Conservation (phyloP, 2,113 vertebrate species). For the Etia nguti region DNA sequence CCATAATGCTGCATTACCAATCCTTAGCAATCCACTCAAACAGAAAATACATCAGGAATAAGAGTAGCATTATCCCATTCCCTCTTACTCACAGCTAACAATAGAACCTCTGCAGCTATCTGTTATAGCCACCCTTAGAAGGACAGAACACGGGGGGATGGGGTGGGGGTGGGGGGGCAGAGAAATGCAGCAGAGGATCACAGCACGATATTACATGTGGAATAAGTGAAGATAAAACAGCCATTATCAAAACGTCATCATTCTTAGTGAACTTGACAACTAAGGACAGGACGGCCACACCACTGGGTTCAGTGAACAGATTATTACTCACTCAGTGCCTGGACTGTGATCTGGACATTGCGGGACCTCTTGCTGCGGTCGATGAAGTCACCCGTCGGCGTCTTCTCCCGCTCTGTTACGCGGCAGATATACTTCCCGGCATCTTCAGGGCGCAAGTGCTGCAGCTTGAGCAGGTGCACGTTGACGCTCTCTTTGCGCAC, state of each 20-base stretch:
- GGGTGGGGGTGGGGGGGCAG: neutral
- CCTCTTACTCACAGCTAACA: conserved; percentile 48
- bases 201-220: neutral
- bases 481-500: conserved; percentile 85
- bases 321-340: conserved; percentile 86
- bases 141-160: neutral
- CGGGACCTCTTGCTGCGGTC: conserved; percentile 95
- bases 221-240: conserved; percentile 40
- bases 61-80: conserved; percentile 44
- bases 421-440: conserved; percentile 95
- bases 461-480: conserved; percentile 88
- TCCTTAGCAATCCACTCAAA: conserved; percentile 59
- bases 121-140: conserved; percentile 13
- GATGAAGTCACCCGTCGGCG: conserved; percentile 88
- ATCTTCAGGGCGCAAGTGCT: conserved; percentile 84
- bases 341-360: conserved; percentile 90
- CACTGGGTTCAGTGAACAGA: neutral
- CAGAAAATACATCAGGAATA: conserved; percentile 59
- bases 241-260: conserved; percentile 30
- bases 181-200: neutral
- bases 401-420: conserved; percentile 90
- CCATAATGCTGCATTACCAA: conserved; percentile 60
- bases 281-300: conserved; percentile 3
- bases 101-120: conserved; percentile 28
- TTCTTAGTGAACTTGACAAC: conserved; percentile 19